Conservation (phyloP, 2,797 vertebrate genomes). For the Hafferia zeledoni region DNA sequence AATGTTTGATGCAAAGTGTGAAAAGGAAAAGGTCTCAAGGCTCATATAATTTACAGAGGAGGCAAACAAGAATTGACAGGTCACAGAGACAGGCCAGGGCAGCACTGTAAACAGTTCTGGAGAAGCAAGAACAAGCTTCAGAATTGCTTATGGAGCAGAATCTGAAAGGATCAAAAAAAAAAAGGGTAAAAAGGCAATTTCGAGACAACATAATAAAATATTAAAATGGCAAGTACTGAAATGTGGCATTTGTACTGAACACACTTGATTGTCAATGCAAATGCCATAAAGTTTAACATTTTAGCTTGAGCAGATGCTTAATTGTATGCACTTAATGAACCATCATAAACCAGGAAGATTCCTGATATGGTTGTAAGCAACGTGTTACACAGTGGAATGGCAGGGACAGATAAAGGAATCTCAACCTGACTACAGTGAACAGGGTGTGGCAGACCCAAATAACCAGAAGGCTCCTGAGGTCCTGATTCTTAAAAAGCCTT, state of each 20-base stretch:
- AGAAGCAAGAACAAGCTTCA: background rate
- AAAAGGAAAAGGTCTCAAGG: slow-evolving; percentile 27
- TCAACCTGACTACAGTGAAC: background rate
- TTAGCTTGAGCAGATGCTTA: slow-evolving; percentile 71
- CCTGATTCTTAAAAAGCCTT: background rate
- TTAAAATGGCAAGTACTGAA: slow-evolving; percentile 38
- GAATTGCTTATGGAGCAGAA: background rate
- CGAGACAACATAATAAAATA: background rate
- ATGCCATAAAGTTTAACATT: slow-evolving; percentile 66
- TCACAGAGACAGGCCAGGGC: background rate
- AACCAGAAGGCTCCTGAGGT: background rate
- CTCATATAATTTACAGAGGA: slow-evolving; percentile 13
- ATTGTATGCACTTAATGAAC: slow-evolving; percentile 63
- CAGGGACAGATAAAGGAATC: background rate
- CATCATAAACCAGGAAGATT: slow-evolving; percentile 52
- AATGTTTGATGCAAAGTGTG: slow-evolving; percentile 3
- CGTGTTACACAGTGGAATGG: background rate
- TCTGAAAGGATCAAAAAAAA: background rate
- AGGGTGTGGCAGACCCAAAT: background rate
- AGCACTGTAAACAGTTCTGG: background rate
- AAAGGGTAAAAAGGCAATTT: background rate
- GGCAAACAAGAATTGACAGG: slow-evolving; percentile 31
- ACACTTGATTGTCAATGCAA: slow-evolving; percentile 40
- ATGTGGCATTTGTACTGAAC: slow-evolving; percentile 37
- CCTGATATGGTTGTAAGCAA: slow-evolving; percentile 49